phyloP scores from a whole-genome alignment of 2,797 vertebrate species.

The Acridotheres tristis region DNA sequence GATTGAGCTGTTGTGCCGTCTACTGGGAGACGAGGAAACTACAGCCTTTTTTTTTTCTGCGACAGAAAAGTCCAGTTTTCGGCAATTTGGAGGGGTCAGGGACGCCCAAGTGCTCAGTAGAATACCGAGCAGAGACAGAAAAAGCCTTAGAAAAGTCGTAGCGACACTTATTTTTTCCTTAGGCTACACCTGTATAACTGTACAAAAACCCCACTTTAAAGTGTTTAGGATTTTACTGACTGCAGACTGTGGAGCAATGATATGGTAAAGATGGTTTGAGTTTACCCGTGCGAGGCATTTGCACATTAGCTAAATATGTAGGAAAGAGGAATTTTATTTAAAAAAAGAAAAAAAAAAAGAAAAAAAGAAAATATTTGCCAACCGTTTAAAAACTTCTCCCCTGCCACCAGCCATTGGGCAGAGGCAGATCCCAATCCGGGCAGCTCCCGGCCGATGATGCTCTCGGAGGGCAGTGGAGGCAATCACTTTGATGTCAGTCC shows the following conservation, averaged over 20 bases:
- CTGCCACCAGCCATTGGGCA: neutral
- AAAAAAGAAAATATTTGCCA: neutral
- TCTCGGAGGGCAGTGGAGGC: neutral
- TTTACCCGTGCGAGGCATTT: neutral
- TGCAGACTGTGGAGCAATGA: neutral
- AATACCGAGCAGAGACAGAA: neutral
- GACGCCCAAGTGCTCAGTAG: neutral
- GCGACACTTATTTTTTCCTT: neutral
- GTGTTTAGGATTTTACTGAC: neutral
- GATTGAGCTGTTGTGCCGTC: slow-evolving; percentile 92
- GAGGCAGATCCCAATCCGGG: neutral
- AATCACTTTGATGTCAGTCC: neutral
- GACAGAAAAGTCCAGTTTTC: neutral
- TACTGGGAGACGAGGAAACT: slow-evolving; percentile 84
- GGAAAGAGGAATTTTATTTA: neutral
- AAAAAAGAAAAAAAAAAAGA: neutral
- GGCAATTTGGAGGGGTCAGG: neutral
- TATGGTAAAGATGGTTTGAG: neutral
- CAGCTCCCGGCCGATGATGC: neutral
- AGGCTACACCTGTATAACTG: neutral
- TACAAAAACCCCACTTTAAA: neutral
- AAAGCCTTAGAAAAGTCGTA: neutral
- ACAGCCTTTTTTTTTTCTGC: slow-evolving; percentile 57
- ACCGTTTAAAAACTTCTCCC: neutral
- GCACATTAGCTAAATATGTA: neutral